Evolutionary conservation across 2,888 invertebrate species (phyloP).

Genomic region (Hyposoter didymator): DNA sequence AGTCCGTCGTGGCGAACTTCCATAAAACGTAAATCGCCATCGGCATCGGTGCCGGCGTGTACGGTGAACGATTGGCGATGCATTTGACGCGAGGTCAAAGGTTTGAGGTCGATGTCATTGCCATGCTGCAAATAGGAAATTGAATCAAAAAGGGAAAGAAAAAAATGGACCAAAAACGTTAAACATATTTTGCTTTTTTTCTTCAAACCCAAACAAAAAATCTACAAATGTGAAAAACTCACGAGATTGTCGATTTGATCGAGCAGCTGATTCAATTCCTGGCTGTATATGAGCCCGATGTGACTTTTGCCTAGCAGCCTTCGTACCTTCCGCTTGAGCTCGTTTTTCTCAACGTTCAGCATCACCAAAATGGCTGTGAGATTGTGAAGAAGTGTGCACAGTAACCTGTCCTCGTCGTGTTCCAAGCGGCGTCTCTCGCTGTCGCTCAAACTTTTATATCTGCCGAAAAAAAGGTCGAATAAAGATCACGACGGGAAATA

Average conservation of each 20-base stretch:
- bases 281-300: constrained; percentile 98
- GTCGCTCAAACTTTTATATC: constrained; percentile 96
- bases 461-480: constrained; percentile 72
- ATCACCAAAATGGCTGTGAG: constrained; percentile 97
- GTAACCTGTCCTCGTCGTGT: constrained; percentile 97
- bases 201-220: background rate
- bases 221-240: constrained; percentile 79
- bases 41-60: constrained; percentile 96
- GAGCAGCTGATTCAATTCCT: constrained; percentile 97
- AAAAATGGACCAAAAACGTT: background rate
- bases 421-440: constrained; percentile 97
- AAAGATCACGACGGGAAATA: constrained; percentile 1
- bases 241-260: constrained; percentile 98
- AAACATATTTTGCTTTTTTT: background rate
- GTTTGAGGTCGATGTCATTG: constrained; percentile 98
- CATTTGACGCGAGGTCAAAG: constrained; percentile 96
- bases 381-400: constrained; percentile 98
- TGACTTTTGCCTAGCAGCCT: constrained; percentile 98
- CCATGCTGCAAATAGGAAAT: constrained; percentile 90
- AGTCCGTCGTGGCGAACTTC: constrained; percentile 99
- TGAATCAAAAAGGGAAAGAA: background rate
- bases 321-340: constrained; percentile 94
- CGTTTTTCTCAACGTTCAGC: constrained; percentile 93
- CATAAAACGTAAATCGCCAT: constrained; percentile 94
- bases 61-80: constrained; percentile 99